Percentiles rank a stretch among this genome's conserved stretches.
phyloP scores from a whole-genome alignment of 1,140 invertebrate species.

The Sogatella furcifera region DNA sequence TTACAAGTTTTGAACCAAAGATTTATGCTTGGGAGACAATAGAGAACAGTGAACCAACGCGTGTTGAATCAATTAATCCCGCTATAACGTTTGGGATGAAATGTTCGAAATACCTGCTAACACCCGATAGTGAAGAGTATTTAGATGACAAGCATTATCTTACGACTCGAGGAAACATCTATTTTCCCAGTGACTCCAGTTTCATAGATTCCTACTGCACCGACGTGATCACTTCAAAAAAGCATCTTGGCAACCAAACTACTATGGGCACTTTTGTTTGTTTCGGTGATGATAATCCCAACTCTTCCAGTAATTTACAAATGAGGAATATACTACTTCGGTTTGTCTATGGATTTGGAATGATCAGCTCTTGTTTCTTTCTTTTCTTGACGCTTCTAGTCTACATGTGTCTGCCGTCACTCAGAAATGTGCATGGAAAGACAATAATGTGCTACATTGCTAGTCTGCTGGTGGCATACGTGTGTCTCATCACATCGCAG shows the following conservation, averaged over 20 bases:
- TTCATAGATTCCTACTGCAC: slow-evolving; percentile 5
- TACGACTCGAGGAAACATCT: background rate
- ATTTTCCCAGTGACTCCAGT: background rate
- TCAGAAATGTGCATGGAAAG: slow-evolving; percentile 56
- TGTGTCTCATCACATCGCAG: slow-evolving; percentile 37
- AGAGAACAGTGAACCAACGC: background rate
- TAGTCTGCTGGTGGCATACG: slow-evolving; percentile 47
- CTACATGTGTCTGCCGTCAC: slow-evolving; percentile 46
- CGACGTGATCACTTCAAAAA: slow-evolving; percentile 4
- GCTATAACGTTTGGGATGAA: background rate
- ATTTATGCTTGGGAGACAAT: background rate
- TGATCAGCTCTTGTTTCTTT: slow-evolving; percentile 44
- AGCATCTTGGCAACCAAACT: background rate
- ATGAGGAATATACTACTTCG: background rate
- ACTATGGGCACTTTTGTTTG: slow-evolving; percentile 10
- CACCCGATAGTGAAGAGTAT: background rate
- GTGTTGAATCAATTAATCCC: background rate
- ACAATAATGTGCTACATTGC: slow-evolving; percentile 54
- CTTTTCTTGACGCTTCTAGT: slow-evolving; percentile 49
- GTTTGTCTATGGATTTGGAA: slow-evolving; percentile 21
- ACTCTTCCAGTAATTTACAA: background rate
- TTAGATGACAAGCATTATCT: background rate
- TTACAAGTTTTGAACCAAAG: background rate
- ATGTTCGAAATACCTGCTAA: background rate
- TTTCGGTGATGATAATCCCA: slow-evolving; percentile 1